Evolutionary conservation across 1,140 invertebrate species (phyloP), one percentile per base, ranked within the genome.

Genomic region (Halictus rubicundus): DNA sequence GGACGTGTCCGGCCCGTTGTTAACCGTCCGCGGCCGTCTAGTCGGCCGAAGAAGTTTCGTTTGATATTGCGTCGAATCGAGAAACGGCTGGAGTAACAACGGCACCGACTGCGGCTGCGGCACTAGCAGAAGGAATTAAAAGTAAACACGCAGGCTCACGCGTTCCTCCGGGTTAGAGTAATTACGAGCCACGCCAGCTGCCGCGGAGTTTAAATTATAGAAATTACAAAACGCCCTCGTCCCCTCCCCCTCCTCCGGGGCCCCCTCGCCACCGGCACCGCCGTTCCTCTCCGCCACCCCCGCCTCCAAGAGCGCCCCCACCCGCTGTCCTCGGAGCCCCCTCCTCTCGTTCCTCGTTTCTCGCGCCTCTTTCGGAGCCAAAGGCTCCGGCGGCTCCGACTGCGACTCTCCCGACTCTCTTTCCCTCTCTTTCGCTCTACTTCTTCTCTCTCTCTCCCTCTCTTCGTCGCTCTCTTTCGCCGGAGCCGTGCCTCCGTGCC

Each of bases 151-250:
- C 89, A 89, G 88, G 89, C 88, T 90, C 90, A 90, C 91, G 89
- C 89, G 89, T 90, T 92, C 90, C 91, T 92, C 90, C 91, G 92
- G 85, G 91, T 93, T 92, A 92, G 91, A 93, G 91, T 92, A 93
- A 92, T 93, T 92, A 93, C 92, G 89, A 89, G 90, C 88, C 88
- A 88, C 91, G 89, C 91, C 92, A 92, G 92, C 91, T 93, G 92
- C 92, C 89, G 90, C 89, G 90, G 89, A 93, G 89, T 92, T 93
- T 92, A 92, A 93, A 93, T 92, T 93, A 92, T 92, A 93, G 91
- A 92, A 93, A 93, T 93, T 92, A 93, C 91, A 90, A 92, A 93
- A 93, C 89, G 88, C 87, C 88, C 86, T 82, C 80, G 80, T 86
- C 86, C 85, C 85, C 70, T 64, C 6, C 54, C 68, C 60, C 60